Base-by-base conservation (phyloP, 2,113 vertebrate species). In the Alectura lathami region DNA sequence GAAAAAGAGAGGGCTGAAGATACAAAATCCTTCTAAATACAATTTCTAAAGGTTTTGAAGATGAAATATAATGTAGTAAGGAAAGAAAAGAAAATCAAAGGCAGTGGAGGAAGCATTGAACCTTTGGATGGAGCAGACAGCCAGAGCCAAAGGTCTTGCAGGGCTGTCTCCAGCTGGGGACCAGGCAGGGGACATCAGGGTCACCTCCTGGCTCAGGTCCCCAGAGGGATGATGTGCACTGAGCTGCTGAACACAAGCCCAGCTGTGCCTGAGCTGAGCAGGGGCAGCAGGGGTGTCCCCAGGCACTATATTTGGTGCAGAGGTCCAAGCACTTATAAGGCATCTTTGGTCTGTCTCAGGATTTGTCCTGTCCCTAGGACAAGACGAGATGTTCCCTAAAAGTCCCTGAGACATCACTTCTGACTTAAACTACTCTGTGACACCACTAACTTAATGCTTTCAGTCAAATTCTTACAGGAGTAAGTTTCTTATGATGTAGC, bases 211-310 rank as follows among this genome's bases (percentile, higher is more conserved):
- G 18, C 36, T 59, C 32, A 18, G 57, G 32, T 66, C 27, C 17
- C n/a, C 26, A 14, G 5, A 8, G 43, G 32, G 50, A 73, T 0
- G 1, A 29, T 30, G 32, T n/a, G 18, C 43, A 13, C 2, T 2
- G 12, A 48, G 24, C 11, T 43, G 43, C 17, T 51, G 43, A 72
- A 17, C 43, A 9, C 80, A 57, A 63, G 48, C 36, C 27, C 3
- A 0, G 18, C 26, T 11, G 22, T 13, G 42, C 43, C 42, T 16
- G 27, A 17, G n/a, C 17, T 34, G n/a, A 34, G 24, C 10, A 16
- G 51, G 9, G 29, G 30, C 1, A 0, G 21, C 2, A 3, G 7
- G 11, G 10, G 21, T 56, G 34, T n/a, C 53, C 29, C 9, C 63
- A 54, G 48, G 27, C 32, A 57, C 26, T 6, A 5, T 3, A 38